phyloP scores from a whole-genome alignment of 2,888 invertebrate species.

The Drosophila antonietae region DNA sequence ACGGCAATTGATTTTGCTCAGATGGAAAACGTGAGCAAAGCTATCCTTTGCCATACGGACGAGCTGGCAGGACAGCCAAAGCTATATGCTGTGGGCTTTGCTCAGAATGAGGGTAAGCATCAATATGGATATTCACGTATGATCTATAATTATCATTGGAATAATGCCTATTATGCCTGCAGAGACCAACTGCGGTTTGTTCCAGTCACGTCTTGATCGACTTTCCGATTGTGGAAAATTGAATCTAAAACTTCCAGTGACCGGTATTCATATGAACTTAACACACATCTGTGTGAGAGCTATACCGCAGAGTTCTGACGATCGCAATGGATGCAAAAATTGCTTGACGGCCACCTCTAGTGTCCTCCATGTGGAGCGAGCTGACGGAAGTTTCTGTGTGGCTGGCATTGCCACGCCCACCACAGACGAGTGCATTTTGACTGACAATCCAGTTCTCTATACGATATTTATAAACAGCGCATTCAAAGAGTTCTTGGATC shows the following conservation, averaged over 20 bases:
- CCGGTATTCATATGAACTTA: not conserved
- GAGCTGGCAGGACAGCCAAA: not conserved
- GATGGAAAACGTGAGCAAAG: not conserved
- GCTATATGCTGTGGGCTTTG: conserved; percentile 27
- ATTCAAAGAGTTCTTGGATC: not conserved
- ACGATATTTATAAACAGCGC: not conserved
- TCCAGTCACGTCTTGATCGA: not conserved
- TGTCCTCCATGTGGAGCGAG: conserved; percentile 43
- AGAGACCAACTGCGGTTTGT: conserved; percentile 23
- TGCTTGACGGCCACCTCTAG: conserved; percentile 44
- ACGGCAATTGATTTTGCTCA: accelerated
- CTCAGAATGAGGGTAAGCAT: not conserved
- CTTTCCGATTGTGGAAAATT: not conserved
- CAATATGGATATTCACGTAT: too few relatives aligned
- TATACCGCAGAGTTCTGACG: accelerated
- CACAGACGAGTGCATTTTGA: conserved; percentile 9
- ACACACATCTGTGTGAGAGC: conserved; percentile 34
- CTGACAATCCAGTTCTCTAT: not conserved
- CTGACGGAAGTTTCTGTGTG: conserved; percentile 38
- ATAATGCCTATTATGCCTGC: not conserved
- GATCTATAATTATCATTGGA: not conserved
- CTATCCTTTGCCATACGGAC: not conserved
- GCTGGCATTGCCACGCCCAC: conserved; percentile 53
- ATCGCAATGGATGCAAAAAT: not conserved
- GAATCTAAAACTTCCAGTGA: not conserved